Evolutionary conservation across 2,888 invertebrate genomes (phyloP).

Genomic region (Limenitis camilla): DNA sequence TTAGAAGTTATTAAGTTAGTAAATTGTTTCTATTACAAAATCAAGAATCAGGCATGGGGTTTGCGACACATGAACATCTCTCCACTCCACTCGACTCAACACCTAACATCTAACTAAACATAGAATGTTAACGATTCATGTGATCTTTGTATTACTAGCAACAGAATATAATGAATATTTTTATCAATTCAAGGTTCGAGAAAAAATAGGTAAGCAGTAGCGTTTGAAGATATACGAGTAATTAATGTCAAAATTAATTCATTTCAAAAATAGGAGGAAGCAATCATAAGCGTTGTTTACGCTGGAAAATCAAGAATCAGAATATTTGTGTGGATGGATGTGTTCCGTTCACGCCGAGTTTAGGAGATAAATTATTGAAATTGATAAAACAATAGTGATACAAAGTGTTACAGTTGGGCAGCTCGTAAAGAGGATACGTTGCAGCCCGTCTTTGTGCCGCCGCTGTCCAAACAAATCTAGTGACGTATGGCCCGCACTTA

Average conservation of each 20-base stretch:
- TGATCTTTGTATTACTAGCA: no score
- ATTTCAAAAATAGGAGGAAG: conserved; percentile 29
- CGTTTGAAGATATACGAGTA: conserved; percentile 10
- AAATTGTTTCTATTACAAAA: no score
- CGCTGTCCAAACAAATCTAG: conserved; percentile 65
- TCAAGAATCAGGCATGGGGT: no score
- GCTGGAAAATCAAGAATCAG: conserved; percentile 51
- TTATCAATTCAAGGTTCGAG: background rate
- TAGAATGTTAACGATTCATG: no score
- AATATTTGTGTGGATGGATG: conserved; percentile 55
- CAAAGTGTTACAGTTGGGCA: conserved; percentile 68
- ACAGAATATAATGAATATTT: background rate
- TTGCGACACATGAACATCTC: no score
- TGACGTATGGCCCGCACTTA: conserved; percentile 23
- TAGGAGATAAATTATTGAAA: conserved; percentile 69
- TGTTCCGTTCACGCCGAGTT: conserved; percentile 49
- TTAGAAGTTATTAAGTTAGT: no score
- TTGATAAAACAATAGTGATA: conserved; percentile 71
- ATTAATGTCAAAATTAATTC: conserved; percentile 25
- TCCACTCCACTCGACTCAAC: no score
- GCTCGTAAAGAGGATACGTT: conserved; percentile 68
- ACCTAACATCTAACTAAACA: no score
- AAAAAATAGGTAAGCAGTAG: background rate
- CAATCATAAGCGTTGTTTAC: conserved; percentile 34
- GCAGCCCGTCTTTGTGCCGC: conserved; percentile 66